phyloP scores from a whole-genome alignment of 2,888 invertebrate genomes.

The Alitta virens region DNA sequence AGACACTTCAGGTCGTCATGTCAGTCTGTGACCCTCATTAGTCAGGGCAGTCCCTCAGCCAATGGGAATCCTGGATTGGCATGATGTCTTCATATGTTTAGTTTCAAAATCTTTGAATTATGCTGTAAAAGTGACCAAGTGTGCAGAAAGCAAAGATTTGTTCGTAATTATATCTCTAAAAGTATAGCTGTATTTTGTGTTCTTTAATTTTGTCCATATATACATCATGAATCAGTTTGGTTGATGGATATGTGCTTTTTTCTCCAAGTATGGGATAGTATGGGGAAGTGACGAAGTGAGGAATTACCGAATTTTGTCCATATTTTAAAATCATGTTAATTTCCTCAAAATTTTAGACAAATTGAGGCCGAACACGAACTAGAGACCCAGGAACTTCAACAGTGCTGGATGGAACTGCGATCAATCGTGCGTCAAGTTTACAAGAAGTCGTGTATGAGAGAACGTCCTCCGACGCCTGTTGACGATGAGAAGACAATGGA shows the following conservation, averaged over 20 bases:
- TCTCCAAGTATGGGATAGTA: background rate
- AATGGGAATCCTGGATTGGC: too few species aligned
- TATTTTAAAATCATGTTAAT: background rate
- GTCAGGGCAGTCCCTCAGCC: too few species aligned
- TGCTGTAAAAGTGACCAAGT: too few species aligned
- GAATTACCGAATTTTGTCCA: background rate
- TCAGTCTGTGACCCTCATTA: too few species aligned
- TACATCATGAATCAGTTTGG: background rate
- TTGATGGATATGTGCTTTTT: background rate
- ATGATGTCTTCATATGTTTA: too few species aligned
- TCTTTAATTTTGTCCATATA: too few species aligned
- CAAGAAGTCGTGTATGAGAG: constrained; percentile 41
- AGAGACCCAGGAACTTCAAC: constrained; percentile 58
- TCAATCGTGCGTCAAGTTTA: constrained; percentile 59
- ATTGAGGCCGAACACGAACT: constrained; percentile 55
- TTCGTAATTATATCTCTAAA: too few species aligned
- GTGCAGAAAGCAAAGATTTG: too few species aligned
- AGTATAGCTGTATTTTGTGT: too few species aligned
- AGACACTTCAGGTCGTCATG: too few species aligned
- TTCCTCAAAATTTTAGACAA: constrained; percentile 35
- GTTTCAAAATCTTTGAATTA: too few species aligned
- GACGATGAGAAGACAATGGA: constrained; percentile 17
- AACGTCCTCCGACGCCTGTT: too few species aligned
- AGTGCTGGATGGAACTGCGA: constrained; percentile 60
- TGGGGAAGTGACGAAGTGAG: constrained; percentile 15